A percentile compares a stretch with the other conserved stretches of the same genome.
phyloP scores from a whole-genome alignment of 1,140 invertebrate species.

The Oryzaephilus surinamensis region DNA sequence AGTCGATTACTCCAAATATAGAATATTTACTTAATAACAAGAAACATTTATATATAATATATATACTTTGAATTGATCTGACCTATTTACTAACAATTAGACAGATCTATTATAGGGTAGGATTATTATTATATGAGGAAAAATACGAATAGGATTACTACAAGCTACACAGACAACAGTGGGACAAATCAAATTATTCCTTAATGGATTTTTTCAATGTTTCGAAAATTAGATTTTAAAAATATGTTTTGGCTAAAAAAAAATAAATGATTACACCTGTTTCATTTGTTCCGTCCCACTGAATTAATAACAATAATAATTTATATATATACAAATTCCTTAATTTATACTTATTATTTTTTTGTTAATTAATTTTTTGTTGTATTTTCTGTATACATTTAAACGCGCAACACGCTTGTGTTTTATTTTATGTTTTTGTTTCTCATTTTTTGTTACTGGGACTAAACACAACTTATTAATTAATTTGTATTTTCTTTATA shows the following conservation, averaged over 20 bases:
- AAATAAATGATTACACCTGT: neutral
- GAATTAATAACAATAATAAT: conserved; percentile 25
- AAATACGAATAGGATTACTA: conserved; percentile 31
- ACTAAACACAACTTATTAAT: too few relatives aligned
- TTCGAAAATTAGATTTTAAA: neutral
- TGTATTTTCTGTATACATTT: conserved; percentile 26
- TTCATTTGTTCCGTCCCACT: conserved; percentile 12
- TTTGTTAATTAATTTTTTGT: conserved; percentile 14
- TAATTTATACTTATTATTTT: conserved; percentile 17
- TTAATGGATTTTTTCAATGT: neutral
- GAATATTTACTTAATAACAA: conserved; percentile 37
- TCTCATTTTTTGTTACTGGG: too few relatives aligned
- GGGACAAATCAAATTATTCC: conserved; percentile 4
- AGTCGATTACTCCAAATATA: too few relatives aligned
- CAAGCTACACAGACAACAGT: conserved; percentile 31
- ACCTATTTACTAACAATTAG: conserved; percentile 34
- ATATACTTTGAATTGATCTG: conserved; percentile 33
- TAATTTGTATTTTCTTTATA: neutral
- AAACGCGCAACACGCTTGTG: conserved; percentile 21
- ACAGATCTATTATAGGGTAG: conserved; percentile 31
- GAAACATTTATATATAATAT: conserved; percentile 39
- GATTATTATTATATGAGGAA: conserved; percentile 20
- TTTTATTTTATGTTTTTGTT: too few relatives aligned
- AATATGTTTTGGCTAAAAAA: neutral
- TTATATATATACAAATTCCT: conserved; percentile 30